Evolutionary conservation across 1,140 invertebrate genomes (phyloP).

Genomic region (Cyphomyrmex costatus): DNA sequence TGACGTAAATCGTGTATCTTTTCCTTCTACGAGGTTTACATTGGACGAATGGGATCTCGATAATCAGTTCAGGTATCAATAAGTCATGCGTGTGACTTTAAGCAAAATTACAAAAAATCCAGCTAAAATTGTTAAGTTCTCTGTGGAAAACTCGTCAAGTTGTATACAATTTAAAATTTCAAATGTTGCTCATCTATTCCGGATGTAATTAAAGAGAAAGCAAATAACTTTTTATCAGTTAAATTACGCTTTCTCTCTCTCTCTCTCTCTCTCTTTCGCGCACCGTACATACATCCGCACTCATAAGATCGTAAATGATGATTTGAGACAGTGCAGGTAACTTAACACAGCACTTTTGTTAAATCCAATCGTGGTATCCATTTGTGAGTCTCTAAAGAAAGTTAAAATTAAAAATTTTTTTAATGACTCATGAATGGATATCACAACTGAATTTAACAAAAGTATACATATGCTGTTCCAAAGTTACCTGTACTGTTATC

Average conservation of each 20-base stretch:
- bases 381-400: no score
- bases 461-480: no score
- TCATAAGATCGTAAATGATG: no score
- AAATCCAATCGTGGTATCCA: no score
- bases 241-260: no score
- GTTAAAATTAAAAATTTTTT: no score
- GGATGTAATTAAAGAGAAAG: constrained; percentile 18
- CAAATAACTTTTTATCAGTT: not conserved
- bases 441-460: no score
- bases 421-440: no score
- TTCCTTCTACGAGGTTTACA: constrained; percentile 89
- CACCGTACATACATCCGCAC: not conserved
- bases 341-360: no score
- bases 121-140: not conserved
- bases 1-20: constrained; percentile 80
- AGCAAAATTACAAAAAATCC: not conserved
- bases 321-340: no score
- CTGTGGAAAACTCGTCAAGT: not conserved
- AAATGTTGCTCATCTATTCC: constrained; percentile 18
- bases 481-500: no score
- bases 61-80: constrained; percentile 85
- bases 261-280: no score
- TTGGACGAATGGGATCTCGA: constrained; percentile 91
- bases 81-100: constrained; percentile 10
- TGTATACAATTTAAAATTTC: not conserved